Conservation (phyloP, 2,888 invertebrate genomes). For the Callimorpha dominula region DNA sequence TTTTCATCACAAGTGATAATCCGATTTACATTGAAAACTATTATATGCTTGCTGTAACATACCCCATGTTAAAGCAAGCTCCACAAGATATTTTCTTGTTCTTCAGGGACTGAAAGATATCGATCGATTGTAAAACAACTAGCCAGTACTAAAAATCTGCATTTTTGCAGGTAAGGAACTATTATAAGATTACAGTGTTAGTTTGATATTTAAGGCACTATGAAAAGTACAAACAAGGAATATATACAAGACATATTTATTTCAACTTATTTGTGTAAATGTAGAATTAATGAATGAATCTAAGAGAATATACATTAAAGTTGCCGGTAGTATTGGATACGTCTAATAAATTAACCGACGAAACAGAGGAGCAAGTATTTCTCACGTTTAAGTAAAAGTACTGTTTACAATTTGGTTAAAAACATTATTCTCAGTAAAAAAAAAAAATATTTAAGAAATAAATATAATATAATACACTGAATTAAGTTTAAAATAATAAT, state of each 20-base stretch:
- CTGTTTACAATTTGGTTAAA: background rate
- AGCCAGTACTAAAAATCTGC: too few relatives aligned
- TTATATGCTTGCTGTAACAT: too few relatives aligned
- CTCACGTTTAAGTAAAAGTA: background rate
- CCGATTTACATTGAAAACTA: too few relatives aligned
- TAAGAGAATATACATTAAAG: background rate
- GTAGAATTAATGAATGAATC: background rate
- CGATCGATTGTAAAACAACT: too few relatives aligned
- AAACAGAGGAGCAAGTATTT: background rate
- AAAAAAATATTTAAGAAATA: background rate
- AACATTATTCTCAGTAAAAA: background rate
- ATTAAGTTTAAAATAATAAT: background rate
- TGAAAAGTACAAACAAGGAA: background rate
- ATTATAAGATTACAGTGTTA: too few relatives aligned
- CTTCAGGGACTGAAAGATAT: too few relatives aligned
- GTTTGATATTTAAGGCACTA: too few relatives aligned
- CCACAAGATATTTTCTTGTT: too few relatives aligned
- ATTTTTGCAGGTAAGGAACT: too few relatives aligned
- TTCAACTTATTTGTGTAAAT: background rate
- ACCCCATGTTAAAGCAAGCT: too few relatives aligned
- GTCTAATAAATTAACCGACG: background rate
- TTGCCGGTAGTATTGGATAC: background rate
- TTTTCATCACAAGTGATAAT: too few relatives aligned
- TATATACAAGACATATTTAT: background rate
- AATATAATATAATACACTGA: background rate